Percentiles rank a stretch among this genome's conserved stretches.
Evolutionary conservation across 2,888 invertebrate genomes (phyloP).

Genomic region (Leptarthrus brevirostris): DNA sequence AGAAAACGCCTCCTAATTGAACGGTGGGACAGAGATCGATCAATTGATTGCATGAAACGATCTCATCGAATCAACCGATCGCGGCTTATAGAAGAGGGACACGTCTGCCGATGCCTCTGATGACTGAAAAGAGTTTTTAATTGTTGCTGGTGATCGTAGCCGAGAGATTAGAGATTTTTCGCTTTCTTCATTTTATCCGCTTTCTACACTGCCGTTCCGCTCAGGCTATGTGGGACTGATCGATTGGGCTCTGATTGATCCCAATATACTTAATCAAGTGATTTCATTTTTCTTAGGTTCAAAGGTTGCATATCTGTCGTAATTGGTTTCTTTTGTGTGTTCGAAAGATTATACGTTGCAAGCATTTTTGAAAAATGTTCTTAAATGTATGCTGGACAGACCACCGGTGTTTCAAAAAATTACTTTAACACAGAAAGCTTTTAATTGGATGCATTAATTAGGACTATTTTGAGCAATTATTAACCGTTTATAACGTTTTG

Average conservation of each 20-base stretch:
- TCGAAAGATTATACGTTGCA: neutral
- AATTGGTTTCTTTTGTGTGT: constrained; percentile 50
- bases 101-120: neutral
- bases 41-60: neutral
- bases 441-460: neutral
- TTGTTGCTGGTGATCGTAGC: neutral
- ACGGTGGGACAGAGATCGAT: constrained; percentile 5
- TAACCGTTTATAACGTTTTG: no score
- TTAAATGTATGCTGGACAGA: neutral
- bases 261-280: constrained; percentile 27
- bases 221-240: neutral
- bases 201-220: neutral
- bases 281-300: constrained; percentile 29
- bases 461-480: no score
- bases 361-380: neutral
- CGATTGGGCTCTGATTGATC: constrained; percentile 21
- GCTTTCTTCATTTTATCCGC: constrained; percentile 8
- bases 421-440: neutral
- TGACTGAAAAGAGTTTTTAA: neutral
- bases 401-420: constrained; percentile 4
- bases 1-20: neutral
- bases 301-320: constrained; percentile 49
- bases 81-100: neutral
- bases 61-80: neutral
- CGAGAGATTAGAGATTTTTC: constrained; percentile 1